Conservation (phyloP, 2,797 vertebrate species). For the Myotis vivesi region DNA sequence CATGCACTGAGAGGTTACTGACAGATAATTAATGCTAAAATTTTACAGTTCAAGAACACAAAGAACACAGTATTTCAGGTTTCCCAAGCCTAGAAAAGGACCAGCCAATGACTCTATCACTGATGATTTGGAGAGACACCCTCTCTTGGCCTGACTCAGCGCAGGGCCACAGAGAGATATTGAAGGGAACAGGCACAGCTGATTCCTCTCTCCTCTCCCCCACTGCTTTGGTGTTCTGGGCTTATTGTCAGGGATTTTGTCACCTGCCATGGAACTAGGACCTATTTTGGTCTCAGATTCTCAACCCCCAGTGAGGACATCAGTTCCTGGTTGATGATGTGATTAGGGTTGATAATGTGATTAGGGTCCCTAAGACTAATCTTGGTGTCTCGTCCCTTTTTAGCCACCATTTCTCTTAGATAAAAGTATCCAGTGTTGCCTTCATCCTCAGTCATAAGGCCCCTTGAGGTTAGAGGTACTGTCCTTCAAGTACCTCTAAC, state of each 20-base stretch:
- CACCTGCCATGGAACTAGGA: background rate
- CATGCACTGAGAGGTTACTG: background rate
- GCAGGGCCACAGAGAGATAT: rapidly evolving
- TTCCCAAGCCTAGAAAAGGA: background rate
- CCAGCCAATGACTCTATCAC: background rate
- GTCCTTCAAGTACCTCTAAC: background rate
- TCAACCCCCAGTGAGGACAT: background rate
- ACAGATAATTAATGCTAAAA: background rate
- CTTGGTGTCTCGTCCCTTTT: background rate
- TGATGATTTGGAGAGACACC: background rate
- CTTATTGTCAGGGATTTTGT: background rate
- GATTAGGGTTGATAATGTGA: background rate
- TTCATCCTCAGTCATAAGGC: background rate
- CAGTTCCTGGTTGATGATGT: background rate
- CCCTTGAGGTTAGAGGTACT: background rate
- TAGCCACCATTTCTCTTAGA: background rate
- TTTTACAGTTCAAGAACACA: background rate
- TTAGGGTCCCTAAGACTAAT: too few relatives aligned
- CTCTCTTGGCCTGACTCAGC: background rate
- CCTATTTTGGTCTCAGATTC: background rate
- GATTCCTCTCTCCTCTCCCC: background rate
- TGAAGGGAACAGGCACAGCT: background rate
- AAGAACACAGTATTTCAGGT: background rate
- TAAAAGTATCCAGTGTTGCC: background rate
- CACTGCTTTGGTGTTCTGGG: background rate